Percentiles rank a stretch among this genome's conserved stretches.
Conservation (phyloP, 1,140 invertebrate species). For the Philopotamus ludificatus region DNA sequence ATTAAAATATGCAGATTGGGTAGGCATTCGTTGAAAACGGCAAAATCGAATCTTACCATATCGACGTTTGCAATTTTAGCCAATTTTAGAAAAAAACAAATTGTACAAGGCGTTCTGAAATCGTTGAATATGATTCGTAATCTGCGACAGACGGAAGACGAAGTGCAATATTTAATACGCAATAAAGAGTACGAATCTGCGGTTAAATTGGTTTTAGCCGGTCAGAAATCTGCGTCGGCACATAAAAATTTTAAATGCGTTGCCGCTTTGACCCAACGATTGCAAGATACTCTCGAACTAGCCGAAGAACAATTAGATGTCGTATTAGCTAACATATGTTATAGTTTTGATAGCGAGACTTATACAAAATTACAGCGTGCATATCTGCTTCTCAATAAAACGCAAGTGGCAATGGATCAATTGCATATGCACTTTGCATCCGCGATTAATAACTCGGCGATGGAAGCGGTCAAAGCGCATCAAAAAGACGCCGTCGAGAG, state of each 20-base stretch:
- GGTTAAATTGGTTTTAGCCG: constrained; percentile 84
- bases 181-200: constrained; percentile 88
- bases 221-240: constrained; percentile 77
- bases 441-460: constrained; percentile 86
- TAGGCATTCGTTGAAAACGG: constrained; percentile 68
- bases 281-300: constrained; percentile 89
- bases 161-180: constrained; percentile 75
- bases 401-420: constrained; percentile 89
- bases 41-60: constrained; percentile 78
- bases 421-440: constrained; percentile 93
- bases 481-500: constrained; percentile 39
- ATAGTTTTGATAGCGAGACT: constrained; percentile 68
- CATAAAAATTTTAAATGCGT: constrained; percentile 86
- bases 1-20: constrained; percentile 70
- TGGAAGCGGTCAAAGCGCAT: constrained; percentile 73
- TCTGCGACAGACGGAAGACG: constrained; percentile 80
- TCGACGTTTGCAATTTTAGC: constrained; percentile 83
- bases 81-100: constrained; percentile 82
- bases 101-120: constrained; percentile 73
- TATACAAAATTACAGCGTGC: constrained; percentile 83
- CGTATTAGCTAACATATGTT: constrained; percentile 73
- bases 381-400: constrained; percentile 82
- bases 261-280: constrained; percentile 77
- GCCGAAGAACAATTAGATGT: constrained; percentile 90
- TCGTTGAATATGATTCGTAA: constrained; percentile 81